phyloP scores from a whole-genome alignment of 2,113 vertebrate genomes.

The Cricetomys ansorgei region DNA sequence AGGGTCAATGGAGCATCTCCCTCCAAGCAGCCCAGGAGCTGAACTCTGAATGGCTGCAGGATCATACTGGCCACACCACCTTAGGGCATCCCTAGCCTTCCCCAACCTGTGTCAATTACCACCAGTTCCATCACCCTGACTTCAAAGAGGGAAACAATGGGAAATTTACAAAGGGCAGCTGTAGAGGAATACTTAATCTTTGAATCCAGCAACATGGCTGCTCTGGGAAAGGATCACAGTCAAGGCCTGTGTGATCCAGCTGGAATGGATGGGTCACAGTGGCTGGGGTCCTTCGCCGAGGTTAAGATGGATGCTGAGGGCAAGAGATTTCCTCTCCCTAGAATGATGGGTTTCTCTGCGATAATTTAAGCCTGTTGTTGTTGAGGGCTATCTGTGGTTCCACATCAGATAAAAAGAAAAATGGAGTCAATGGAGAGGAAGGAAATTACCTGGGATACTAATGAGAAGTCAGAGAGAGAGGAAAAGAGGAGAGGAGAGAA shows the following conservation, averaged over 20 bases:
- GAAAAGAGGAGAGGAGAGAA: rapidly evolving
- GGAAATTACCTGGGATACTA: not conserved
- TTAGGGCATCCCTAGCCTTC: not conserved
- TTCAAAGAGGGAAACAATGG: constrained; percentile 51
- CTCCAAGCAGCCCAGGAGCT: not conserved
- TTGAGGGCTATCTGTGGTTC: not conserved
- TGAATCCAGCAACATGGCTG: no score
- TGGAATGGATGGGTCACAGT: not conserved
- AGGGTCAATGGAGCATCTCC: not conserved
- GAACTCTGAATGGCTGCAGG: rapidly evolving
- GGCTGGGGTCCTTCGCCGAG: not conserved
- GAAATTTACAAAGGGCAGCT: constrained; percentile 65
- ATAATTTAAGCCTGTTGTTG: not conserved
- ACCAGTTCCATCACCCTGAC: constrained; percentile 30
- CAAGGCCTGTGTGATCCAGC: no score
- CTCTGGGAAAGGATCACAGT: no score
- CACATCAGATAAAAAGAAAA: not conserved
- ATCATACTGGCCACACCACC: rapidly evolving
- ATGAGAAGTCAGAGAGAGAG: not conserved
- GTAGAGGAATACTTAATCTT: no score
- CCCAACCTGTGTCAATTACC: constrained; percentile 63
- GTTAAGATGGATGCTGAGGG: not conserved
- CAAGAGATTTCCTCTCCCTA: not conserved
- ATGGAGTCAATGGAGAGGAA: not conserved
- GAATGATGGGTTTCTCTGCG: not conserved